Conservation (phyloP, 2,888 invertebrate genomes). For the Anodontia alba region DNA sequence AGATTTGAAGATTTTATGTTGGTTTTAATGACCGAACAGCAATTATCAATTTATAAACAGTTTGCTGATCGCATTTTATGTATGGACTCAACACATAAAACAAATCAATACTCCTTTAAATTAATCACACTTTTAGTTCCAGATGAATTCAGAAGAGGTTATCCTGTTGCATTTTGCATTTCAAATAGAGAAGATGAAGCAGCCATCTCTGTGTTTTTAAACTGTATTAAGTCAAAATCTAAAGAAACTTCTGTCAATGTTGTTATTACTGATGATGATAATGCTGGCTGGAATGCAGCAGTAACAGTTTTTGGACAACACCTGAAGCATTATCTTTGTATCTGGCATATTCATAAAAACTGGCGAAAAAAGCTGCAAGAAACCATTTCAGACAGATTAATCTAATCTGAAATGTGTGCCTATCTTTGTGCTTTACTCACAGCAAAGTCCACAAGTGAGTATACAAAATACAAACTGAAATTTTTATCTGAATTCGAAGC, state of each 20-base stretch:
- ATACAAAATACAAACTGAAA: too few relatives aligned
- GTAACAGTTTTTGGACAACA: not conserved
- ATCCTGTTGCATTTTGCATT: constrained; percentile 30
- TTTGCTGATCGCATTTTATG: too few relatives aligned
- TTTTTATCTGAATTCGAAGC: too few relatives aligned
- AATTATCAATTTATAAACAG: too few relatives aligned
- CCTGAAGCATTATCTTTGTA: constrained; percentile 21
- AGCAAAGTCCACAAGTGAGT: too few relatives aligned
- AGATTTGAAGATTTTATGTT: too few relatives aligned
- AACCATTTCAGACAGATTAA: too few relatives aligned
- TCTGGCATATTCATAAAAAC: constrained; percentile 31
- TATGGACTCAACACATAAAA: too few relatives aligned
- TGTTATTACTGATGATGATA: constrained; percentile 32
- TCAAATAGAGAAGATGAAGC: constrained; percentile 14
- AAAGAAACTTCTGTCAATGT: not conserved
- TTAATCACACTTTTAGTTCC: constrained; percentile 25
- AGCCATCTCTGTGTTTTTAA: constrained; percentile 8
- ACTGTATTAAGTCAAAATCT: constrained; percentile 8
- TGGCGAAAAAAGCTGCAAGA: too few relatives aligned
- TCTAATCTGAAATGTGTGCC: too few relatives aligned
- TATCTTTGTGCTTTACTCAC: too few relatives aligned
- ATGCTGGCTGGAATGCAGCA: constrained; percentile 16
- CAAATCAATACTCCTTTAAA: constrained; percentile 24
- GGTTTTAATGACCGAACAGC: too few relatives aligned
- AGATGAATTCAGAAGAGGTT: constrained; percentile 26